Evolutionary conservation across 2,888 invertebrate genomes (phyloP).

Genomic region (Melipona bicolor): DNA sequence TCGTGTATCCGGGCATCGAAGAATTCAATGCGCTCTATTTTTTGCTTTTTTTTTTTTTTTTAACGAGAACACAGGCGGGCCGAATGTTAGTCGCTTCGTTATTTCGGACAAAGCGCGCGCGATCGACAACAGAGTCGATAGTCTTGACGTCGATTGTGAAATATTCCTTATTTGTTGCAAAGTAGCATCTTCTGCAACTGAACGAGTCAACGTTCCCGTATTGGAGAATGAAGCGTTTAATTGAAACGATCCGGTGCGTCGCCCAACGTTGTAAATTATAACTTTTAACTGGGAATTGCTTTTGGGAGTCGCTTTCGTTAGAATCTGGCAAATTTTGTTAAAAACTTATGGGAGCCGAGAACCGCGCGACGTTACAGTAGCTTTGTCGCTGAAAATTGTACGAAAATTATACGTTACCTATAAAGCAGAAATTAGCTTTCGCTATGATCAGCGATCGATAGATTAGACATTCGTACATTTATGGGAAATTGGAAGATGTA

Average conservation of each 20-base stretch:
- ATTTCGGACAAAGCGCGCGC: conserved; percentile 72
- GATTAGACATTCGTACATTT: too few relatives aligned
- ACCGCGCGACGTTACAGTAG: too few relatives aligned
- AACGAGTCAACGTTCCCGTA: background rate
- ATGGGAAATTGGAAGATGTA: too few relatives aligned
- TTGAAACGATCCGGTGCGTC: background rate
- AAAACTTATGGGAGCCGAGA: too few relatives aligned
- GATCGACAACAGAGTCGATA: conserved; percentile 52
- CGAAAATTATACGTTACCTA: too few relatives aligned
- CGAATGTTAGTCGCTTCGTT: conserved; percentile 3
- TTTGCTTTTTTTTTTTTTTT: background rate
- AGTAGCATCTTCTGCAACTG: conserved; percentile 60
- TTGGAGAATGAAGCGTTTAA: background rate
- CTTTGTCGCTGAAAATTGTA: too few relatives aligned
- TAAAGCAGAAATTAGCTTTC: too few relatives aligned
- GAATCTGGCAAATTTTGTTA: too few relatives aligned
- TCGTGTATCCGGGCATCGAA: conserved; percentile 10
- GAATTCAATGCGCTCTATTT: conserved; percentile 3
- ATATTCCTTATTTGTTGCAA: conserved; percentile 75
- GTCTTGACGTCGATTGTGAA: conserved; percentile 74
- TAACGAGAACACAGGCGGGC: background rate
- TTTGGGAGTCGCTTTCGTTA: too few relatives aligned
- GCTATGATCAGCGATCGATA: too few relatives aligned
- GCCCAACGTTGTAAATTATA: too few relatives aligned
- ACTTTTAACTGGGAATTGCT: too few relatives aligned